These are phyloP conservation scores for Petrophora chlorosata DNA, from an alignment of 2,888 invertebrate genomes.

Conservation along the genomic window DNA sequence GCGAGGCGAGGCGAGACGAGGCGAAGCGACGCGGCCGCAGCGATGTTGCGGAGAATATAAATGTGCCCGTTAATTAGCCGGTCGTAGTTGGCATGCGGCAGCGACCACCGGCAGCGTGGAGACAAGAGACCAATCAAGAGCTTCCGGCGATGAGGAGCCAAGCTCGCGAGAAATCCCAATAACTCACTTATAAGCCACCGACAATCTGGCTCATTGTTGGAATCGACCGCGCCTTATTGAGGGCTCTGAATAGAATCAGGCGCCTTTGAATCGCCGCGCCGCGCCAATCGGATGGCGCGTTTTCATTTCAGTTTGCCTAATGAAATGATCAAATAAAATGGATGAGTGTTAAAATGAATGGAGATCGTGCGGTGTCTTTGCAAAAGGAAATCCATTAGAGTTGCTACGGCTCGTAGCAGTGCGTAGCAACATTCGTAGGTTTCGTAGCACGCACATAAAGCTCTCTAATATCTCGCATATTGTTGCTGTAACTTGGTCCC, in stretches of 20 bases:
- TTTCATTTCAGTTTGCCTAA: not conserved
- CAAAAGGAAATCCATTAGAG: no score
- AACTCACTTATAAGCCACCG: constrained; percentile 13
- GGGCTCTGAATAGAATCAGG: not conserved
- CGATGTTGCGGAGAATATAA: constrained; percentile 3
- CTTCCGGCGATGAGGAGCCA: not conserved
- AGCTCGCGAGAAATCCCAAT: constrained; percentile 11
- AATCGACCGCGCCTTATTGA: not conserved
- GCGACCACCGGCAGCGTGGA: not conserved
- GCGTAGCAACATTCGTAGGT: no score
- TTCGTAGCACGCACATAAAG: no score
- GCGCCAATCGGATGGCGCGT: no score
- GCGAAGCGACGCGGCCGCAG: not conserved
- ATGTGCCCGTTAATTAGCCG: constrained; percentile 5
- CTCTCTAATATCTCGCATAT: no score
- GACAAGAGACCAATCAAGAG: constrained; percentile 14
- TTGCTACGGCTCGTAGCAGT: no score
- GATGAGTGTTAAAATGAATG: no score
- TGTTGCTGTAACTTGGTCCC: no score
- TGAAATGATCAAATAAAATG: not conserved
- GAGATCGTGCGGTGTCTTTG: no score
- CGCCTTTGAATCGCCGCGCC: not conserved
- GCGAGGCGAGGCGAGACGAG: no score
- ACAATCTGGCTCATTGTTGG: constrained; percentile 14
- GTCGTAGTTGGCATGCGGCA: not conserved